These are phyloP conservation scores for Phrynocephalus guinanensis DNA, from an alignment of 2,797 vertebrate species.

Conservation along the genomic window DNA sequence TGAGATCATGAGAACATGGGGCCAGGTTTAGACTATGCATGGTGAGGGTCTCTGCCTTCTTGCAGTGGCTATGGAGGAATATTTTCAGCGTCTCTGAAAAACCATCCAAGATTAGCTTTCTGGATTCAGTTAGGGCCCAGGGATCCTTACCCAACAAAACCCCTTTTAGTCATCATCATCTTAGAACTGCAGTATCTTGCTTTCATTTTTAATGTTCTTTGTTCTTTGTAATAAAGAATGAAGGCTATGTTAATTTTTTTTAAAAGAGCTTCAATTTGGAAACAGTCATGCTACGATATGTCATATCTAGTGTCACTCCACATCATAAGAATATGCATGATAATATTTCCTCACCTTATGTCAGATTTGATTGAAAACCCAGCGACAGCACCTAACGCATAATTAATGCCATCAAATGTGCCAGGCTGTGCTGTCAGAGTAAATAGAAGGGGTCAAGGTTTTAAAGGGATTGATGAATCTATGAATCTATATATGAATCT, in stretches of 20 bases:
- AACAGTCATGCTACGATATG: not conserved
- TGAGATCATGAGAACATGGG: not conserved
- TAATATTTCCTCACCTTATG: not conserved
- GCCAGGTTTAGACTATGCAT: not conserved
- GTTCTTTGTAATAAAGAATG: not conserved
- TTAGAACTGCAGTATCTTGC: not conserved
- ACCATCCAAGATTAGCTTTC: constrained; percentile 3
- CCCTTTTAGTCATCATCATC: not conserved
- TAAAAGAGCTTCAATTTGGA: not conserved
- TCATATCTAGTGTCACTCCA: not conserved
- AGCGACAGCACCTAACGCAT: not conserved
- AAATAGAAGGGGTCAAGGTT: not conserved
- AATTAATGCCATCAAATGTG: not conserved
- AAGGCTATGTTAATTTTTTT: not conserved
- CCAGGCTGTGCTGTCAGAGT: too few species aligned
- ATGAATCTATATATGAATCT: too few species aligned
- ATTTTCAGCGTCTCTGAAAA: not conserved
- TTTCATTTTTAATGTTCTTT: constrained; percentile 12
- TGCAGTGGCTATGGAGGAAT: not conserved
- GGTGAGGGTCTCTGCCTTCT: not conserved
- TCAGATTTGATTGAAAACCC: not conserved
- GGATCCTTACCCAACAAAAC: not conserved
- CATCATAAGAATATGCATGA: not conserved
- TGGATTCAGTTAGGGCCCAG: not conserved
- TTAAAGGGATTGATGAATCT: not conserved